These are phyloP conservation scores for Cryptocheilus praepositus DNA, from an alignment of 2,888 invertebrate genomes.

Conservation along the genomic window DNA sequence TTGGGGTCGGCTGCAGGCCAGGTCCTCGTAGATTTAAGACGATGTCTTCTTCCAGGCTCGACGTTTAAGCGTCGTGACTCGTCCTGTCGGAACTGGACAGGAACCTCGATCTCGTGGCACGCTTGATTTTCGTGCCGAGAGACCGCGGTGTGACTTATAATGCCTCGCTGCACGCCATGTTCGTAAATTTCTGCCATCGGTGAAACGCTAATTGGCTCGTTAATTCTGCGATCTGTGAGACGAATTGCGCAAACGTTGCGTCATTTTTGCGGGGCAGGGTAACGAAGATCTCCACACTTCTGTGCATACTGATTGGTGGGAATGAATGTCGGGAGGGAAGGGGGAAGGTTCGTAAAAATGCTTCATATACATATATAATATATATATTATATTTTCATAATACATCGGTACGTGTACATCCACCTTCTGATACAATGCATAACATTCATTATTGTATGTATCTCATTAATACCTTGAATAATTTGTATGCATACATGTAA, in stretches of 20 bases:
- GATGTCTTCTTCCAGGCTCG: background rate
- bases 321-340: too few species aligned
- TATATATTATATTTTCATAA: slow-evolving; percentile 60
- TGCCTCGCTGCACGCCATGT: background rate
- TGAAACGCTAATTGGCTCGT: too few species aligned
- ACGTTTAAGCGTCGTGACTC: slow-evolving; percentile 4
- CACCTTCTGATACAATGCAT: slow-evolving; percentile 62
- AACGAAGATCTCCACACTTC: too few species aligned
- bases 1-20: background rate
- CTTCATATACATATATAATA: slow-evolving; percentile 41
- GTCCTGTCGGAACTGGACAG: too few species aligned
- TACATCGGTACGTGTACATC: slow-evolving; percentile 66
- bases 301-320: too few species aligned
- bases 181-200: too few species aligned
- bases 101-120: too few species aligned
- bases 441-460: slow-evolving; percentile 52
- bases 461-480: slow-evolving; percentile 36
- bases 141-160: too few species aligned
- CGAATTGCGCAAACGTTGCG: too few species aligned
- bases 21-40: background rate
- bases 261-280: too few species aligned
- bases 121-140: background rate
- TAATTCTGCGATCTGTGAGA: too few species aligned
- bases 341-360: background rate
- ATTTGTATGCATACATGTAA: slow-evolving; percentile 47